phyloP scores from a whole-genome alignment of 2,888 invertebrate species.

The Minunthozetes semirufus region DNA sequence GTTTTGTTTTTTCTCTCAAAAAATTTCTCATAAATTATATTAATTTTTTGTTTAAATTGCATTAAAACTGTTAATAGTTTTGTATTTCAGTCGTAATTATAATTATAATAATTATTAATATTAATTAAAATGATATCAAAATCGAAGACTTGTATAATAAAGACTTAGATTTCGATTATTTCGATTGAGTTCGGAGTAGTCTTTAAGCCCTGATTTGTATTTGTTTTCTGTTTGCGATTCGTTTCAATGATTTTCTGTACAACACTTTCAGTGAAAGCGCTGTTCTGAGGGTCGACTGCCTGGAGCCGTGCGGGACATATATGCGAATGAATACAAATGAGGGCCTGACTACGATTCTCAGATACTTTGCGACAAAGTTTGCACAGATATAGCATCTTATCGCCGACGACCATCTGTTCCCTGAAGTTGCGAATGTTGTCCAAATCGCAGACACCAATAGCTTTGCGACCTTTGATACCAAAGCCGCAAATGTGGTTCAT shows the following conservation, averaged over 20 bases:
- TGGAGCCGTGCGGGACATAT: neutral
- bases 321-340: neutral
- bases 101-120: neutral
- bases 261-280: neutral
- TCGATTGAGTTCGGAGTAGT: neutral
- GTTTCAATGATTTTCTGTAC: neutral
- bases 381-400: neutral
- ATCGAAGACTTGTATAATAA: neutral
- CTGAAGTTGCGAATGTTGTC: constrained; percentile 10
- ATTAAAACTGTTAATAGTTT: no score
- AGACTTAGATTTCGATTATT: constrained; percentile 10
- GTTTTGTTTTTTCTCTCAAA: no score
- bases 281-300: neutral
- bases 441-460: neutral
- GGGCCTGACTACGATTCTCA: neutral
- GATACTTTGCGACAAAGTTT: neutral
- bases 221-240: neutral
- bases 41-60: no score
- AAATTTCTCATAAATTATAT: no score
- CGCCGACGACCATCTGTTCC: neutral
- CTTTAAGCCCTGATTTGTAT: neutral
- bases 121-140: neutral
- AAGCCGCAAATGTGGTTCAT: constrained; percentile 21
- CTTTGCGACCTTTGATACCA: neutral
- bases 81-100: neutral